Base-by-base conservation (phyloP, 2,888 invertebrate genomes). In the Noctua janthina region DNA sequence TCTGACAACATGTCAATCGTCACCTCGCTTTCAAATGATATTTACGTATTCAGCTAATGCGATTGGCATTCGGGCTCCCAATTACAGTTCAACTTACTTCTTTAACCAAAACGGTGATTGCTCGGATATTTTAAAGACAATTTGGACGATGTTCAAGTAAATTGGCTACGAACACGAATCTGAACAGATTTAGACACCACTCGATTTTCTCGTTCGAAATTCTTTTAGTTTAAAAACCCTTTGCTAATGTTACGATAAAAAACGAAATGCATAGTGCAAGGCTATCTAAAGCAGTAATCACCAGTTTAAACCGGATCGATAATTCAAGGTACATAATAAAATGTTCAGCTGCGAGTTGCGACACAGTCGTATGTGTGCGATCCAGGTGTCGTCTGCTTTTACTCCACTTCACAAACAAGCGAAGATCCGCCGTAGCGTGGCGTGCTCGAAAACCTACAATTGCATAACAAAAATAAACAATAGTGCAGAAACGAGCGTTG, bases 401-500 rank as follows among this genome's bases (percentile, higher is more conserved):
- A 94, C 94, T 94, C 92, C 93, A 95, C 92, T 93, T 94, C 93
- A 93, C 95, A 95, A 95, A 95, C 95, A 94, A 95, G 95, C 92
- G 92, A 90, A 92, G 93, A 93, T 93, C 90, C 91, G 90, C 92
- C 90, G 94, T 93, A 92, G 90, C 93, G 91, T 91, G 93, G 93
- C 92, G 90, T 92, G 93, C 95, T 96, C 93, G 88, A 93, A 96
- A 96, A 95, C 95, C 94, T 93, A 94, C 95, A 96, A 96, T 96
- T 96, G 96, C 95, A 96, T 95, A 95, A 96, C 95, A 96, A 96
- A 95, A 96, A 96, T 95, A 96, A 96, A 95, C 94, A 95, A 94
- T 92, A 95, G 94, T 95, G 95, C 91, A 91, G 94, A 94, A 95
- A 95, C 96, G 94, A 95, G 94, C 94, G 92, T 92, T 90, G 93